Conservation (phyloP, 2,113 vertebrate genomes). For the Podilymbus podiceps region DNA sequence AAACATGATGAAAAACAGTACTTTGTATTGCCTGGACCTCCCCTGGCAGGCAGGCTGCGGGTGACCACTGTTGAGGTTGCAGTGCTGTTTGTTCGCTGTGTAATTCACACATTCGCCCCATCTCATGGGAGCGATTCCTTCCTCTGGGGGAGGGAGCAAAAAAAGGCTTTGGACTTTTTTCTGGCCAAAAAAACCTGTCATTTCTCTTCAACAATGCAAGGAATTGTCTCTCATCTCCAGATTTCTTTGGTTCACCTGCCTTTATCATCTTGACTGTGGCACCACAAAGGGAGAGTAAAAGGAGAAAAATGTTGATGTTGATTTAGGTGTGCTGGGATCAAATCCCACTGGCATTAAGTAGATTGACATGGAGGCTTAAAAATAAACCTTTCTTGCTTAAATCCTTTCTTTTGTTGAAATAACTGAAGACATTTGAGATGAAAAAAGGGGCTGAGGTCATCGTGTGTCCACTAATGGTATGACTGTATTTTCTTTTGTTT, state of each 20-base stretch:
- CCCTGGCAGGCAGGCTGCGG: background rate
- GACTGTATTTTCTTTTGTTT: slow-evolving; percentile 3
- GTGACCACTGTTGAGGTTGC: background rate
- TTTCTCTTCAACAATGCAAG: background rate
- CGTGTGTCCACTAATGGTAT: slow-evolving; percentile 5
- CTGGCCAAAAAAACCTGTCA: background rate
- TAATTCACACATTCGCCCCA: background rate
- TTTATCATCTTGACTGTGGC: background rate
- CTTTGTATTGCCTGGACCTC: background rate
- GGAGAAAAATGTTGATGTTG: background rate
- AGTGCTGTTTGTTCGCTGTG: background rate
- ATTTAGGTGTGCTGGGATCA: background rate
- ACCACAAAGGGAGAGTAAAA: background rate
- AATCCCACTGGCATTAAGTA: background rate
- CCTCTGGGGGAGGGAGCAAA: background rate
- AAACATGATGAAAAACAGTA: background rate
- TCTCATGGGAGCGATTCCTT: background rate
- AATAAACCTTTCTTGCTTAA: slow-evolving; percentile 27
- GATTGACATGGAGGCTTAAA: background rate
- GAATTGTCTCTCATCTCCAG: background rate
- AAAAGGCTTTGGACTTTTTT: background rate
- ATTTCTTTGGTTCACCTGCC: background rate
- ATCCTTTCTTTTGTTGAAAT: slow-evolving; percentile 5
- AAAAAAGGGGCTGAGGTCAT: slow-evolving; percentile 23
- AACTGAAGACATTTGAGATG: background rate